These are phyloP conservation scores for Callorhinus ursinus DNA, from an alignment of 2,113 vertebrate species.

Conservation along the genomic window DNA sequence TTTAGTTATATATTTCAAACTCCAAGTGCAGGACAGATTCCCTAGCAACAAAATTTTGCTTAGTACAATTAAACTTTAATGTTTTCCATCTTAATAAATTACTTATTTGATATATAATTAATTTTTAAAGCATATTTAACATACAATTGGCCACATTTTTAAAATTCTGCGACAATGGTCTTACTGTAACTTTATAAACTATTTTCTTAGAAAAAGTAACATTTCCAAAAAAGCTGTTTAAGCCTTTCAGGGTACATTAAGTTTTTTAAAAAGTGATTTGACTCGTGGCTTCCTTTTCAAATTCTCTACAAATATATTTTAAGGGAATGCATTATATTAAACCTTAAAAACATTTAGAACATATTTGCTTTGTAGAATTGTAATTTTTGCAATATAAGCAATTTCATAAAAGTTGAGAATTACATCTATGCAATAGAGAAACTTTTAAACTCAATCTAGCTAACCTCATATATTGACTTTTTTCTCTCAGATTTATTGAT, in stretches of 20 bases:
- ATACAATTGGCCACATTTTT: neutral
- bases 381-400: neutral
- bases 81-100: neutral
- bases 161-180: neutral
- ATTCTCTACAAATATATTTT: slow-evolving; percentile 1
- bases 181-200: neutral
- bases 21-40: neutral
- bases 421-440: neutral
- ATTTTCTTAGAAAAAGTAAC: slow-evolving; percentile 36
- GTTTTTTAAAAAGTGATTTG: neutral
- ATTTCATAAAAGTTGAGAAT: neutral
- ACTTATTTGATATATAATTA: neutral
- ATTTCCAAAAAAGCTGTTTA: neutral
- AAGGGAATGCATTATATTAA: neutral
- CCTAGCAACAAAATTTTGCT: neutral
- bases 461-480: neutral
- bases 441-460: neutral
- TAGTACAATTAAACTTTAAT: slow-evolving; percentile 30
- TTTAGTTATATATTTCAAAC: slow-evolving; percentile 8
- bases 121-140: neutral
- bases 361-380: neutral
- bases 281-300: neutral
- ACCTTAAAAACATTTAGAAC: neutral
- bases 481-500: neutral
- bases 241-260: slow-evolving; percentile 13